phyloP scores from a whole-genome alignment of 2,888 invertebrate species.

The Rhorus exstirpatorius region DNA sequence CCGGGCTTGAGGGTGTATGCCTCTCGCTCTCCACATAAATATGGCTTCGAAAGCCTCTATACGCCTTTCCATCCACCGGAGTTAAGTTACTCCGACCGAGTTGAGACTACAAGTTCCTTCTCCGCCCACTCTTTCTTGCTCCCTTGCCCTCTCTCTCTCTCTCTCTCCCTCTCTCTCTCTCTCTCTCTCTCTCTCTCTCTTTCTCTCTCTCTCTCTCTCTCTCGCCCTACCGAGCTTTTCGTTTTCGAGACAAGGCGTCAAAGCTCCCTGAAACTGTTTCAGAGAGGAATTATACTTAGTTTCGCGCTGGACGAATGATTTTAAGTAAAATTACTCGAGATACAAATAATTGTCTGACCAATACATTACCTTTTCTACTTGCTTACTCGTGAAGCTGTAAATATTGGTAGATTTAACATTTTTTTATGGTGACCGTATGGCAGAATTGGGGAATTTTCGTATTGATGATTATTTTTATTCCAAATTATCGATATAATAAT shows the following conservation, averaged over 20 bases:
- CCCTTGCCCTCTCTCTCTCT: constrained; percentile 28
- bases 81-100: constrained; percentile 76
- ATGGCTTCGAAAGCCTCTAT: constrained; percentile 77
- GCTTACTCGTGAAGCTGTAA: not conserved
- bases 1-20: constrained; percentile 57
- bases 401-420: not conserved
- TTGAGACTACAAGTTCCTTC: constrained; percentile 72
- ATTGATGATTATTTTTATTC: not conserved
- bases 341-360: constrained; percentile 32
- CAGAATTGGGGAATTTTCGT: not conserved
- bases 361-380: constrained; percentile 15
- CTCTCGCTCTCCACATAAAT: constrained; percentile 77
- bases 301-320: constrained; percentile 1
- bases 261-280: constrained; percentile 40
- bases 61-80: constrained; percentile 65
- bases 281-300: constrained; percentile 21
- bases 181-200: constrained; percentile 18
- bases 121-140: too few relatives aligned
- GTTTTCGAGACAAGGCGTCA: constrained; percentile 53
- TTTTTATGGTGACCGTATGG: not conserved
- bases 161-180: constrained; percentile 48
- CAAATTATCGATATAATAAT: not conserved
- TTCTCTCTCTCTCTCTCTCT: too few relatives aligned
- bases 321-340: not conserved
- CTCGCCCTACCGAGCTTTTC: constrained; percentile 56